Evolutionary conservation across 2,113 vertebrate genomes (phyloP).

Genomic region (Anhinga anhinga): DNA sequence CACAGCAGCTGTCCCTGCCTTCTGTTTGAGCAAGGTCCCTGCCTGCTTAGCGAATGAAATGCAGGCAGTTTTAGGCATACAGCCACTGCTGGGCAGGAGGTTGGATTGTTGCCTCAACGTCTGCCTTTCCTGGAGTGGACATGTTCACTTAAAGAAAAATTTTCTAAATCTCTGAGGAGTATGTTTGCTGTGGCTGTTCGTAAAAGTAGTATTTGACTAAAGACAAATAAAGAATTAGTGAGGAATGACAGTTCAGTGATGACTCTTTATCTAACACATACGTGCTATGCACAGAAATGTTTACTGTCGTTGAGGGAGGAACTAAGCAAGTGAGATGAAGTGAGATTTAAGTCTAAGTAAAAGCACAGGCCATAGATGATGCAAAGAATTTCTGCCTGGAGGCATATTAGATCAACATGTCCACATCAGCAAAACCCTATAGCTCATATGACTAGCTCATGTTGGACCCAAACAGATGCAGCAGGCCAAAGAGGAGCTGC

Average conservation of each 20-base stretch:
- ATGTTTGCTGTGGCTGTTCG: neutral
- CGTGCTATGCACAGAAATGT: neutral
- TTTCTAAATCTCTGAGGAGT: neutral
- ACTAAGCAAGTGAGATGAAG: neutral
- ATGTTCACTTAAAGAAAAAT: neutral
- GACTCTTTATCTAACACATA: neutral
- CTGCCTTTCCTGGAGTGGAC: neutral
- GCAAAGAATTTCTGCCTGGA: neutral
- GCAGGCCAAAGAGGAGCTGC: neutral
- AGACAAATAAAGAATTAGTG: neutral
- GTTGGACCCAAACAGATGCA: neutral
- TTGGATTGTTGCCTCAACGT: neutral
- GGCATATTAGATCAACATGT: rapidly evolving
- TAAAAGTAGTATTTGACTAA: neutral
- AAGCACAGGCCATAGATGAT: neutral
- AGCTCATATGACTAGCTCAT: neutral
- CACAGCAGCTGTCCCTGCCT: rapidly evolving
- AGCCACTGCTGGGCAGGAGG: neutral
- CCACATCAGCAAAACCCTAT: neutral
- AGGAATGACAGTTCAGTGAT: neutral
- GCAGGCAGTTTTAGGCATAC: neutral
- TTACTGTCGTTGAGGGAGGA: neutral
- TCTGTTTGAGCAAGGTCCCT: neutral
- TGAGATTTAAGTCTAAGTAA: neutral
- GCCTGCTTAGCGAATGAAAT: rapidly evolving